These are phyloP conservation scores for Gadopsis marmoratus DNA, from an alignment of 2,797 vertebrate genomes.

Conservation along the genomic window DNA sequence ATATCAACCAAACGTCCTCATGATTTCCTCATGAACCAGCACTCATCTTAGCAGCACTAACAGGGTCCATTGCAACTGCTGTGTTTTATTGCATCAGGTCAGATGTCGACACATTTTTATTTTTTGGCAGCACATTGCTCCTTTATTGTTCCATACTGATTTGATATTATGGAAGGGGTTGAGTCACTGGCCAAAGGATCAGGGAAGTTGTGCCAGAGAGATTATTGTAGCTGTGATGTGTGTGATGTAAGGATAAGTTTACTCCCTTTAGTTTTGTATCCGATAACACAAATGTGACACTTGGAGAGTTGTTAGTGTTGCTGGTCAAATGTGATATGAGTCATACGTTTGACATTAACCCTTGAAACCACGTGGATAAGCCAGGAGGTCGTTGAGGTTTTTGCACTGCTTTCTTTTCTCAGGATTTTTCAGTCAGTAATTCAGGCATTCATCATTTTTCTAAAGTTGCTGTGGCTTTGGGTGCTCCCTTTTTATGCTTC, in stretches of 20 bases:
- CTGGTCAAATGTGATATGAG: slow-evolving; percentile 7
- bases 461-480: slow-evolving; percentile 15
- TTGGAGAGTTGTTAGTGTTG: neutral
- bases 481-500: slow-evolving; percentile 18
- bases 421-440: slow-evolving; percentile 24
- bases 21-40: slow-evolving; percentile 11
- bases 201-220: rapidly evolving
- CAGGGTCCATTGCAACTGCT: neutral
- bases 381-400: neutral
- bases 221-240: neutral
- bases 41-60: neutral
- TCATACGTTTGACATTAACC: neutral
- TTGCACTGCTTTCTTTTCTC: neutral
- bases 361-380: neutral
- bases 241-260: neutral
- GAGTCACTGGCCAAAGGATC: neutral
- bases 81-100: slow-evolving; percentile 10
- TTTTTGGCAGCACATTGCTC: neutral
- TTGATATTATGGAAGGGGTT: neutral
- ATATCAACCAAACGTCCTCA: slow-evolving; percentile 39
- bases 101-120: neutral
- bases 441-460: slow-evolving; percentile 1
- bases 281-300: neutral
- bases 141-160: neutral
- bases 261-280: neutral